Evolutionary conservation across 1,140 invertebrate genomes (phyloP).

Genomic region (Mamestra configurata): DNA sequence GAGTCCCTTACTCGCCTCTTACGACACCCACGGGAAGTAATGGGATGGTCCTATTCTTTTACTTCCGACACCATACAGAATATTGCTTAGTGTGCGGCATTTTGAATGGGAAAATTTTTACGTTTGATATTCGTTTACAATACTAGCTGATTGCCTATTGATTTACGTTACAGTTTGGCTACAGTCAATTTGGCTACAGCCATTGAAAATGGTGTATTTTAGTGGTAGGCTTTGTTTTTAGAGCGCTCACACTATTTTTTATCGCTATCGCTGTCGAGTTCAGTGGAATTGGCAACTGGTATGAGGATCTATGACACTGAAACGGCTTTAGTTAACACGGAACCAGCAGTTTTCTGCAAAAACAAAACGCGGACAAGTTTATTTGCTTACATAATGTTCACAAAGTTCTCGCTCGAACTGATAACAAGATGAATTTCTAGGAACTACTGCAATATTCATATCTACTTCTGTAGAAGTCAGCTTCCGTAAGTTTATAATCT

Average conservation of each 20-base stretch:
- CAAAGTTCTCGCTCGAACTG: too few relatives aligned
- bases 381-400: too few relatives aligned
- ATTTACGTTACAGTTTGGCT: neutral
- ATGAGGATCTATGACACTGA: neutral
- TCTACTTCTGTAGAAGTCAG: neutral
- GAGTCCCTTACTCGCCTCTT: too few relatives aligned
- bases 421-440: neutral
- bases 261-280: slow-evolving; percentile 2
- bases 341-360: neutral
- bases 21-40: too few relatives aligned
- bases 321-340: neutral
- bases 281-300: neutral
- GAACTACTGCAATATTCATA: neutral
- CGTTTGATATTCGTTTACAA: neutral
- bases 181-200: neutral
- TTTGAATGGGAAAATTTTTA: neutral
- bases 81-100: too few relatives aligned
- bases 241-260: neutral
- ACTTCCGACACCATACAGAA: too few relatives aligned
- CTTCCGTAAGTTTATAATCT: neutral
- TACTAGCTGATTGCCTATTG: neutral
- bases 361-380: neutral
- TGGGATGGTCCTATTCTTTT: too few relatives aligned
- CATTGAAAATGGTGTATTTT: neutral
- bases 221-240: neutral